Base-by-base conservation (phyloP, 2,113 vertebrate species). In the Siniperca knerii region DNA sequence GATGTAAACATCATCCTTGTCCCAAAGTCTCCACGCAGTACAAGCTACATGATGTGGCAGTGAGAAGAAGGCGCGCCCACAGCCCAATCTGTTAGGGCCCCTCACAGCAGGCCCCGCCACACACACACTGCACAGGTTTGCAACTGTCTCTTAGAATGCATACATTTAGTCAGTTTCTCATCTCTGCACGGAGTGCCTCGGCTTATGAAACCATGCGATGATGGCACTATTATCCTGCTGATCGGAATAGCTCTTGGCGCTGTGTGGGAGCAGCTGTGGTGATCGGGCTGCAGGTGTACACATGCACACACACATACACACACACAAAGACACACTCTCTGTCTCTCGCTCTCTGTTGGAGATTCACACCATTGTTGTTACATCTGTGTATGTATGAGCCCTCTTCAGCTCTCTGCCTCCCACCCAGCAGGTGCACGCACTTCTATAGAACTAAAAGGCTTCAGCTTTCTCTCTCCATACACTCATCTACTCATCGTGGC, bases 361-460 rank as follows among this genome's bases (percentile, higher is more conserved):
- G 52, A 85, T 66, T 88, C 82, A 61, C 79, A 81, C 83, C 62
- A 75, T 77, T 92, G 87, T 85, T 87, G 82, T 83, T 91, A 73
- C 79, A 84, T 75, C 23, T 10, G 46, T 79, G 57, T 71, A 82
- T 84, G 79, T 50, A 90, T 81, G 83, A 86, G 87, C 48, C 75
- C 87, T 92, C 87, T 92, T 84, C 85, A 84, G 77, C 77, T 58
- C 79, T 60, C 58, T 82, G 40, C 90, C 83, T 83, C 87, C 90
- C 89, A 92, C 90, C 90, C 82, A 84, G 75, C 91, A 94, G 93
- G 88, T 95, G 94, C 58, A 79, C 76, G 83, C 86, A 86, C 93
- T 93, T 90, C 88, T 74, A 78, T 82, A 87, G 83, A 92, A 90
- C 76, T 85, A 77, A 92, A 91, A 74, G 52, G 83, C 83, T 82